Conservation (phyloP, 2,113 vertebrate genomes). For the Hippocampus guttulatus region DNA sequence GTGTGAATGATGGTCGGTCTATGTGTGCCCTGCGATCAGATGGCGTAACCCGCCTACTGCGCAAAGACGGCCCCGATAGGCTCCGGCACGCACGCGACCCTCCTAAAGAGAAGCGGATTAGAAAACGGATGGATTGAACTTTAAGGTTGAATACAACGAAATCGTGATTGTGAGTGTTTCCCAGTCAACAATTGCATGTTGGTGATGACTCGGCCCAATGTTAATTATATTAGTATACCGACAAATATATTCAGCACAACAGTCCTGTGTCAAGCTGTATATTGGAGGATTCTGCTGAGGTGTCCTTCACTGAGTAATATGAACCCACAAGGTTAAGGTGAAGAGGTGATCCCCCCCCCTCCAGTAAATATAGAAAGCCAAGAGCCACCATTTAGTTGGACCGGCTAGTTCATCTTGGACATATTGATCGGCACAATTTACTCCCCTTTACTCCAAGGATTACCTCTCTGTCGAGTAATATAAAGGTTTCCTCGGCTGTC, state of each 20-base stretch:
- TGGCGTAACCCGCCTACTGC: too few relatives aligned
- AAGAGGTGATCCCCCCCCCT: constrained; percentile 51
- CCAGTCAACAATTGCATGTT: not conserved
- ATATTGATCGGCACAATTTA: constrained; percentile 69
- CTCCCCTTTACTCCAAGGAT: constrained; percentile 66
- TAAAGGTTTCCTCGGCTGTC: constrained; percentile 73
- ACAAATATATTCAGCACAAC: not conserved
- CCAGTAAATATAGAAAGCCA: constrained; percentile 6
- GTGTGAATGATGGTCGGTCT: too few relatives aligned
- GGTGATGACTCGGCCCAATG: not conserved
- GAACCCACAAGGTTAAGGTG: constrained; percentile 54
- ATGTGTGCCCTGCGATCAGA: too few relatives aligned
- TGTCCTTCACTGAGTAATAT: constrained; percentile 24
- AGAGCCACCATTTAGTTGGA: constrained; percentile 48
- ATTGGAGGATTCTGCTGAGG: not conserved
- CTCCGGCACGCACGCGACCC: too few relatives aligned
- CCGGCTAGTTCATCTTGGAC: constrained; percentile 60
- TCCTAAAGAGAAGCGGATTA: too few relatives aligned
- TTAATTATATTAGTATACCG: not conserved
- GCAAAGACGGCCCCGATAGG: too few relatives aligned
- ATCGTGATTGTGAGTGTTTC: too few relatives aligned
- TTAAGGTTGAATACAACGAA: too few relatives aligned
- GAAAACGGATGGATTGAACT: too few relatives aligned
- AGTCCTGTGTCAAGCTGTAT: not conserved
- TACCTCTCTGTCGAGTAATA: constrained; percentile 69